Evolutionary conservation across 2,113 vertebrate genomes (phyloP).

Genomic region (Galbula dea): DNA sequence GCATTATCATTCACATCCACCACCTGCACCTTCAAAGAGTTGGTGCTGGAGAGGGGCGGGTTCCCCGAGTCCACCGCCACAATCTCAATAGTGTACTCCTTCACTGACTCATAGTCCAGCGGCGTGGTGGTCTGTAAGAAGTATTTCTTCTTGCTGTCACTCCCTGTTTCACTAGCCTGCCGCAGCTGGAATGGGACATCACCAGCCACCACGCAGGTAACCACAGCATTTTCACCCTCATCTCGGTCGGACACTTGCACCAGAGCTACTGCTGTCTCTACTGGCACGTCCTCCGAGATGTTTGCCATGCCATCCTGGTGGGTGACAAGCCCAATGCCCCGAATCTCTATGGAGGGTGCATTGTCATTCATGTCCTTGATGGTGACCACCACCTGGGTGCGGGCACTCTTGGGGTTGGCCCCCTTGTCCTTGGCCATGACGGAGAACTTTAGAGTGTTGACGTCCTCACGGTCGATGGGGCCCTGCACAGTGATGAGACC

Average conservation of each 20-base stretch:
- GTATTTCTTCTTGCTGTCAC: constrained; percentile 94
- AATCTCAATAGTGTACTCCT: constrained; percentile 93
- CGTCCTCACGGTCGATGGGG: constrained; percentile 90
- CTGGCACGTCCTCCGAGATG: constrained; percentile 93
- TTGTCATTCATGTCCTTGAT: constrained; percentile 96
- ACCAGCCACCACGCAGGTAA: constrained; percentile 93
- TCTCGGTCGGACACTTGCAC: constrained; percentile 95
- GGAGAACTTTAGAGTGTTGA: constrained; percentile 86
- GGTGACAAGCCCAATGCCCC: constrained; percentile 91
- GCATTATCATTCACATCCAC: constrained; percentile 93
- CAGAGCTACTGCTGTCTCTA: constrained; percentile 91
- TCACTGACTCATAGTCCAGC: constrained; percentile 88
- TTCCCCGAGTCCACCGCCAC: constrained; percentile 96
- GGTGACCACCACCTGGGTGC: constrained; percentile 84
- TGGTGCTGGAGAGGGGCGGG: constrained; percentile 94
- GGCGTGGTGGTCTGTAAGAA: constrained; percentile 94
- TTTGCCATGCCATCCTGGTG: constrained; percentile 93
- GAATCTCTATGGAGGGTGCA: constrained; percentile 88
- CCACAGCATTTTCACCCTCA: constrained; percentile 92
- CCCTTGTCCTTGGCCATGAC: constrained; percentile 92
- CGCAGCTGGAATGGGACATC: constrained; percentile 93
- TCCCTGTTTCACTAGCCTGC: constrained; percentile 88
- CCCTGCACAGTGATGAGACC: constrained; percentile 94
- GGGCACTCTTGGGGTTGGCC: constrained; percentile 87
- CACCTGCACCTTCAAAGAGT: constrained; percentile 94